Conservation (phyloP, 2,113 vertebrate genomes). For the Podarcis muralis region DNA sequence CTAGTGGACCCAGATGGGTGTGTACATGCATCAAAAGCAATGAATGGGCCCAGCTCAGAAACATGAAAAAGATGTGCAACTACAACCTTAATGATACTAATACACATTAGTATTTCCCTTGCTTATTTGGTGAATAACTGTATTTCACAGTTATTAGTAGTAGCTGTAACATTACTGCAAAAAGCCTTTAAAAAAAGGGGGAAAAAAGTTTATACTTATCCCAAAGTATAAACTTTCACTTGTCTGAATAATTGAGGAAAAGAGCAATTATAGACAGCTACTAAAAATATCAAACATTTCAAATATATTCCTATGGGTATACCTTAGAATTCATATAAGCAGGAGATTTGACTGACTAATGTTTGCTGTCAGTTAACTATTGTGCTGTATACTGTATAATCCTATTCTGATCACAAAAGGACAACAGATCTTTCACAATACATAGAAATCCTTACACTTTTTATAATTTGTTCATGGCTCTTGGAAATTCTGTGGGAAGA, state of each 20-base stretch:
- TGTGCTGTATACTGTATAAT: neutral
- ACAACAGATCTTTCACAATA: neutral
- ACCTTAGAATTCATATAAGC: neutral
- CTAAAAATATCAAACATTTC: neutral
- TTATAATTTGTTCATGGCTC: constrained; percentile 27
- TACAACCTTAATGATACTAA: neutral
- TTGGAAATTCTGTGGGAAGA: constrained; percentile 22
- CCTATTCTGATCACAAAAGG: neutral
- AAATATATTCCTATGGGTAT: neutral
- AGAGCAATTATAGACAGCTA: neutral
- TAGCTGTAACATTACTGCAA: neutral
- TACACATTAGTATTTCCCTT: neutral
- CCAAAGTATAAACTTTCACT: neutral
- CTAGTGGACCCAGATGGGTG: too few relatives aligned
- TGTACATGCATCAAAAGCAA: neutral
- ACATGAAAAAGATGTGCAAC: neutral
- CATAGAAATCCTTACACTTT: constrained; percentile 34
- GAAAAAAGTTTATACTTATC: neutral
- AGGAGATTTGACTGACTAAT: neutral
- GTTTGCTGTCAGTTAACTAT: neutral
- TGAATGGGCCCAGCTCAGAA: neutral
- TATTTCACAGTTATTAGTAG: neutral
- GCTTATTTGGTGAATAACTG: neutral
- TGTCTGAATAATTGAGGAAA: neutral
- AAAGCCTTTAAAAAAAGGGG: neutral